Conservation (phyloP, 92 coral and sea anemone species). For the Phymanthus crucifer region DNA sequence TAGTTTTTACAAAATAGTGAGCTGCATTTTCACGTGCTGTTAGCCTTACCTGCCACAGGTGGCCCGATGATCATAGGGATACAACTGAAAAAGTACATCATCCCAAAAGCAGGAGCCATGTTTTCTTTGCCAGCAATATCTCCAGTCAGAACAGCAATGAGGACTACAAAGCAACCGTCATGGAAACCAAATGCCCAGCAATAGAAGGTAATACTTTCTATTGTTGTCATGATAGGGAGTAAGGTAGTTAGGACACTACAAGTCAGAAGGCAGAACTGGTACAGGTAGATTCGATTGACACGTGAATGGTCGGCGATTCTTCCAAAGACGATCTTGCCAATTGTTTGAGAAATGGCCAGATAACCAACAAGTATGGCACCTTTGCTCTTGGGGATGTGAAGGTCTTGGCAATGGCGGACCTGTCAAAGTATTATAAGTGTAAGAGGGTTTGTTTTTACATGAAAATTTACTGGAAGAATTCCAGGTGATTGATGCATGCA, state of each 20-base stretch:
- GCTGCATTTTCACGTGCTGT: background rate
- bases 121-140: constrained; percentile 64
- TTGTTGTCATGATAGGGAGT: constrained; percentile 65
- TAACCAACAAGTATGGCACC: constrained; percentile 72
- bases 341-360: constrained; percentile 80
- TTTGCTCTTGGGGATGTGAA: constrained; percentile 51
- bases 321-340: constrained; percentile 76
- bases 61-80: constrained; percentile 84
- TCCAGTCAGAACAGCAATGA: constrained; percentile 75
- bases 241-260: constrained; percentile 76
- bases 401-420: constrained; percentile 88
- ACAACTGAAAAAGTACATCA: constrained; percentile 67
- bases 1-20: background rate
- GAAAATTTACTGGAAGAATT: background rate
- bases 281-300: constrained; percentile 70
- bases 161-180: constrained; percentile 74
- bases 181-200: constrained; percentile 77
- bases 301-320: constrained; percentile 77
- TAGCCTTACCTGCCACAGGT: constrained; percentile 65
- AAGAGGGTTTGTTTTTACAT: background rate
- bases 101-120: constrained; percentile 69
- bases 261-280: constrained; percentile 59
- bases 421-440: background rate
- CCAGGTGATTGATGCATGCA: background rate
- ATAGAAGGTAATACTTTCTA: constrained; percentile 49